These are phyloP conservation scores for Clepsis dumicolana DNA, from an alignment of 2,888 invertebrate species.

Conservation along the genomic window DNA sequence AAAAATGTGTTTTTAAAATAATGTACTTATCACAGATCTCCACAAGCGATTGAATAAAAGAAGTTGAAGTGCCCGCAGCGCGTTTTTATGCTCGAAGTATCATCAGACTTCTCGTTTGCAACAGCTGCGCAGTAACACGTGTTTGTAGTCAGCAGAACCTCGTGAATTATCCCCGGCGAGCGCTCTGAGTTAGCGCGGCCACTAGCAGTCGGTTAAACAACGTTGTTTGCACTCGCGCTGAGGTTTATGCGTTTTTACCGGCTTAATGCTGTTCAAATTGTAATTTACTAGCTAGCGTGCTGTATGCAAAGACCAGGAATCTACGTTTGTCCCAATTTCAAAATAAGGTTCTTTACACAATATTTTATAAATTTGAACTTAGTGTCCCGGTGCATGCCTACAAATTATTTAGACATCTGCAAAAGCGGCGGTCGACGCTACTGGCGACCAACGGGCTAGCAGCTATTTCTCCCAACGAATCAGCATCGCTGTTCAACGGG, in stretches of 20 bases:
- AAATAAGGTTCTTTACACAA: no score
- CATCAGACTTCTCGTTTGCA: neutral
- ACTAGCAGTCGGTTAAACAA: constrained; percentile 7
- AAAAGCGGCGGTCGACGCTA: no score
- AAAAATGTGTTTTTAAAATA: no score
- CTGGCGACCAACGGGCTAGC: no score
- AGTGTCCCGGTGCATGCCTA: no score
- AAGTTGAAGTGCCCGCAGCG: neutral
- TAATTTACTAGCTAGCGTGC: neutral
- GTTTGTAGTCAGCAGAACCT: neutral
- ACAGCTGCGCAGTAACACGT: neutral
- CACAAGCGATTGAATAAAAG: no score
- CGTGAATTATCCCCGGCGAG: neutral
- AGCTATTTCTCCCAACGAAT: no score
- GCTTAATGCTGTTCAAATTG: neutral
- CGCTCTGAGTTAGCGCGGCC: constrained; percentile 6
- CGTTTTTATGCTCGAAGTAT: neutral
- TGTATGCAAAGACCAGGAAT: neutral
- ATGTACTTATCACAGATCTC: no score
- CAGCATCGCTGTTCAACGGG: no score
- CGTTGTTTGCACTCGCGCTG: constrained; percentile 15
- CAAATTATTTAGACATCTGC: no score
- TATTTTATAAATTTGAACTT: no score
- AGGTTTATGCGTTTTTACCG: constrained; percentile 10
- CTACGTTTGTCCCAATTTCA: no score